phyloP scores from a whole-genome alignment of 2,797 vertebrate genomes.

The Rhynchonycteris naso region DNA sequence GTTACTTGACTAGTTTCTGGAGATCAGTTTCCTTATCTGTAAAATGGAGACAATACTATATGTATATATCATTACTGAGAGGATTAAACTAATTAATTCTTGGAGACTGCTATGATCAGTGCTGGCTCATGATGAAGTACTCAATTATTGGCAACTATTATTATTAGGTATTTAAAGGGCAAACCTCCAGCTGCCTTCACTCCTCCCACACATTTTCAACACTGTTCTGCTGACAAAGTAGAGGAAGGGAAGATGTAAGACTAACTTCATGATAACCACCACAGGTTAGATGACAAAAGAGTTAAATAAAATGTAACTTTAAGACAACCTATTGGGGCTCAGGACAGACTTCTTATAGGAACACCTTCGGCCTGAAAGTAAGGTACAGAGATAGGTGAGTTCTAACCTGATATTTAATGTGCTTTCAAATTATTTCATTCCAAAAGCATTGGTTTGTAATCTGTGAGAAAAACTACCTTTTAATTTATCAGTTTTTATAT shows the following conservation, averaged over 20 bases:
- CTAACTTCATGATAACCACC: neutral
- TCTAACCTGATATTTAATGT: neutral
- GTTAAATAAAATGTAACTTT: neutral
- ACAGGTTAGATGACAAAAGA: constrained; percentile 14
- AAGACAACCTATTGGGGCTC: neutral
- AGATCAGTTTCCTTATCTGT: constrained; percentile 3
- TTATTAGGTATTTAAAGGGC: neutral
- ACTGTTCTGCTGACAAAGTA: neutral
- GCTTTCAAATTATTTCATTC: neutral
- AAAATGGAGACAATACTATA: constrained; percentile 1
- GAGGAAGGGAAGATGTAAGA: neutral
- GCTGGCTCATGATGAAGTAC: neutral
- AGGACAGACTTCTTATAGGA: neutral
- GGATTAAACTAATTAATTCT: constrained; percentile 4
- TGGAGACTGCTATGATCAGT: neutral
- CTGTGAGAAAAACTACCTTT: neutral
- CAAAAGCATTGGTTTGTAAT: neutral
- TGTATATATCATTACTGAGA: neutral
- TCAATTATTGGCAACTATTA: neutral
- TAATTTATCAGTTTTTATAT: neutral
- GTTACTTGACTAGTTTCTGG: neutral
- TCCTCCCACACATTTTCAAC: neutral
- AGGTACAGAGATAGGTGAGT: neutral
- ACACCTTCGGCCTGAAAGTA: neutral
- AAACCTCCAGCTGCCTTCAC: neutral